Base-by-base conservation (phyloP, 2,113 vertebrate genomes). In the Nicator chloris region DNA sequence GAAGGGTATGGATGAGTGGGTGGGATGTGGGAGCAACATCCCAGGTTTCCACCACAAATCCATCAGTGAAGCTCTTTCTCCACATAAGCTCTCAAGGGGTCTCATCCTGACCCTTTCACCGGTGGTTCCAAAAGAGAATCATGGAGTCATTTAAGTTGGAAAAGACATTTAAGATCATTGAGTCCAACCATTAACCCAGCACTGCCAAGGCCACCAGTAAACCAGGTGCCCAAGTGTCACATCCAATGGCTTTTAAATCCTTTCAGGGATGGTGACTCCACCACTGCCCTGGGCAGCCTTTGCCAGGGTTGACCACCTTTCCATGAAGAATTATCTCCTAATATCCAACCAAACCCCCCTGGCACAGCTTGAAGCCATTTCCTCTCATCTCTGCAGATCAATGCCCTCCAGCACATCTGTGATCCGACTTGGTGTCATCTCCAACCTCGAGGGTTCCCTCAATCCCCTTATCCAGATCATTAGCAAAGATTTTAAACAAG, bases 1-100 rank as follows among this genome's bases (percentile, higher is more conserved):
- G 44, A 64, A 27, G 31, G 6, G 3, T 39, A 7, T 3, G 7
- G 44, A 51, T 47, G 0, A 0, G 49, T 44, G 16, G 30, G 11
- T 49, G 51, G 24, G 50, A 53, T 53, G 17, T 37, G 33, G 44
- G 60, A 66, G 8, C 12, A 76, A 16, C 49, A 76, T 11, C 31
- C 22, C 39, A 59, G 7, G 6, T 44, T 86, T 76, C 57, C 35
- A 44, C 44, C 33, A 15, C 0, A 1, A 68, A 88, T 60, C 33
- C 61, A 51, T 13, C 51, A 94, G 23, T 0, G 0, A 53, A 49
- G 18, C 1, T 35, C 17, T 40, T 57, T 71, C 28, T 27, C 70
- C 23, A 44, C 8, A 22, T 11, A 64, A n/a, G 6, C 7, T 31
- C 13, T 54, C 57, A 56, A 65, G 23, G 47, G 44, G 9, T n/a